Percentiles rank a stretch among this genome's conserved stretches.
Evolutionary conservation across 2,113 vertebrate species (phyloP).

Genomic region (Peromyscus leucopus): DNA sequence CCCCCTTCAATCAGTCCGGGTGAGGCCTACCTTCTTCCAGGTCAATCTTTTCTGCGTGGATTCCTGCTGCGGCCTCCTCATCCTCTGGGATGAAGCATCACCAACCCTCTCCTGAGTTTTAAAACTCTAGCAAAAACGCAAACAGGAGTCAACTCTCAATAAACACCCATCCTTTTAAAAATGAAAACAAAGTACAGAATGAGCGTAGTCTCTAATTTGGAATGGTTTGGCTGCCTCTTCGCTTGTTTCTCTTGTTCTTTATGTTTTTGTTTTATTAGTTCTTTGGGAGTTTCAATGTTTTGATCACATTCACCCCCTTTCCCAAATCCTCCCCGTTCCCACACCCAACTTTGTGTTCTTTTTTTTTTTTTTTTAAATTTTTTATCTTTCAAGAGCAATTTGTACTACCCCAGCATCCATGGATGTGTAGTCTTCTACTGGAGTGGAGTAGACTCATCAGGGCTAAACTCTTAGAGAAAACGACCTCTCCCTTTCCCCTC

Average conservation of each 20-base stretch:
- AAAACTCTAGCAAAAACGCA: background rate
- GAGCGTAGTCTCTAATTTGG: background rate
- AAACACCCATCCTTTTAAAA: background rate
- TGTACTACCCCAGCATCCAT: background rate
- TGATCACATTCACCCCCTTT: background rate
- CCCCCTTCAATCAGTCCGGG: constrained; percentile 1
- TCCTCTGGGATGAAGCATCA: background rate
- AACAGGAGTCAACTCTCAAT: background rate
- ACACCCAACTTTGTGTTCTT: background rate
- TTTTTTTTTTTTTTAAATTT: background rate
- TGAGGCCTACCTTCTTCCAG: background rate
- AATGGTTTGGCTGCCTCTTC: background rate
- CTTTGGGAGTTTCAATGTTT: background rate
- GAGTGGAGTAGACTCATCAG: background rate
- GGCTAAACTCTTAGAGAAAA: background rate
- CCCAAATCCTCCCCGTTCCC: background rate
- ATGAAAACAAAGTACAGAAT: constrained; percentile 13
- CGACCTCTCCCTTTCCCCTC: background rate
- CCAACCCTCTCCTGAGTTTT: background rate
- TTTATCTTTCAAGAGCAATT: background rate
- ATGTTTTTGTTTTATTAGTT: background rate
- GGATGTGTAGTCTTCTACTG: background rate
- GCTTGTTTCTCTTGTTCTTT: background rate
- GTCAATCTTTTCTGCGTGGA: background rate
- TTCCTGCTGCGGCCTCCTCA: background rate